Base-by-base conservation (phyloP, 2,797 vertebrate species). In the Tauraco hartlaubi region DNA sequence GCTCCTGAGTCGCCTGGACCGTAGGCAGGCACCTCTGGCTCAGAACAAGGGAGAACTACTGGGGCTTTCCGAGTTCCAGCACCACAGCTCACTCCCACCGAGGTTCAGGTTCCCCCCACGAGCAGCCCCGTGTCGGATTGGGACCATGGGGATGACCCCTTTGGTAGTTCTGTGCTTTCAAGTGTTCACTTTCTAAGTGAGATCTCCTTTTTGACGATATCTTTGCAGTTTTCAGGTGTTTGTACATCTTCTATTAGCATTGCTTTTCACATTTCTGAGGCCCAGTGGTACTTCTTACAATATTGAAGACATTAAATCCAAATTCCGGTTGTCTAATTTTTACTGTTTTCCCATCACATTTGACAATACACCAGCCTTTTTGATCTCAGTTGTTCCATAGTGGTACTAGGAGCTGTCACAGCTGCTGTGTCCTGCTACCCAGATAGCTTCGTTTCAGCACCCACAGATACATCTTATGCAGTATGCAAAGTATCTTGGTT, bases 11-110 rank as follows among this genome's bases (percentile, higher is more conserved):
- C 2, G 0, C 52, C 25, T 41, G 29, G 69, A 25, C n/a, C 0
- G 1, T 8, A 66, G 52, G 17, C 48, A 41, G 48, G 16, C 52
- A 59, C 37, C 54, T 39, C 54, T 48, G 62, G 41, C 41, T 68
- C 55, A 17, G 31, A 56, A 43, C 0, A 3, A 12, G 35, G 29
- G 31, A 64, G 51, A 64, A 49, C 37, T 48, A 31, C 58, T 1
- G 3, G 5, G 20, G 46, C 31, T 48, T 56, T 63, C 85, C 0
- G 0, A 52, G 23, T 19, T 52, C 59, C 68, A 58, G 37, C 1
- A 1, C 14, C 46, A 25, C 28, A 29, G 39, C 26, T 26, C 1
- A 1, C 33, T 54, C 15, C 21, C 0, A 2, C 20, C 1, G 1
- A 35, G 49, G 31, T 43, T 49, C 0, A 0, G 15, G 44, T 37